phyloP scores from a whole-genome alignment of 2,113 vertebrate genomes.

The Gobio gobio region DNA sequence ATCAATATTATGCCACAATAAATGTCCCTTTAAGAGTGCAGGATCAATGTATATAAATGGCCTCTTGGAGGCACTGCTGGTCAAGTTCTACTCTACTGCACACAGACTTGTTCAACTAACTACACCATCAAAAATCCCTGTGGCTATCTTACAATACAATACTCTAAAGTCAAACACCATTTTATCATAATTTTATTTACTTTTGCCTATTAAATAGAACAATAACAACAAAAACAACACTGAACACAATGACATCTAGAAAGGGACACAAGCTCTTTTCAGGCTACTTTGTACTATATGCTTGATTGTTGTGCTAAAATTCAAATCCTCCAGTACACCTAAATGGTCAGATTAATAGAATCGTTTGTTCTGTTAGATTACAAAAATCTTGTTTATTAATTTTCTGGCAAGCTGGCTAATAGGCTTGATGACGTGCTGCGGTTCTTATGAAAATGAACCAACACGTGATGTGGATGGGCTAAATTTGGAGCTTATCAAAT shows the following conservation, averaged over 20 bases:
- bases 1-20: background rate
- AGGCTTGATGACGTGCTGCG: conserved; percentile 17
- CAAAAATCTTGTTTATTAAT: conserved; percentile 40
- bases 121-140: background rate
- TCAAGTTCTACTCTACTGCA: background rate
- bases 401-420: conserved; percentile 22
- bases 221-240: background rate
- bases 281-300: background rate
- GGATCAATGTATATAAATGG: background rate
- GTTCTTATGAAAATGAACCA: conserved; percentile 15
- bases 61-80: conserved; percentile 51
- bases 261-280: background rate
- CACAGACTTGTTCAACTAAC: background rate
- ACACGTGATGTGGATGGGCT: conserved; percentile 27
- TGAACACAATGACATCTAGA: background rate
- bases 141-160: background rate
- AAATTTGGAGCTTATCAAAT: conserved; percentile 47
- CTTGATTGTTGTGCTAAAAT: background rate
- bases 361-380: conserved; percentile 39
- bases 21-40: background rate
- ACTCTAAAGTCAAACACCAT: background rate
- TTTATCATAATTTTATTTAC: conserved; percentile 3
- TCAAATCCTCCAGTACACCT: background rate
- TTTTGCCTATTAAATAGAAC: conserved; percentile 1
- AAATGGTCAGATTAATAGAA: conserved; percentile 26